These are phyloP conservation scores for Pelobates cultripes DNA, from an alignment of 2,797 vertebrate genomes.

Conservation along the genomic window DNA sequence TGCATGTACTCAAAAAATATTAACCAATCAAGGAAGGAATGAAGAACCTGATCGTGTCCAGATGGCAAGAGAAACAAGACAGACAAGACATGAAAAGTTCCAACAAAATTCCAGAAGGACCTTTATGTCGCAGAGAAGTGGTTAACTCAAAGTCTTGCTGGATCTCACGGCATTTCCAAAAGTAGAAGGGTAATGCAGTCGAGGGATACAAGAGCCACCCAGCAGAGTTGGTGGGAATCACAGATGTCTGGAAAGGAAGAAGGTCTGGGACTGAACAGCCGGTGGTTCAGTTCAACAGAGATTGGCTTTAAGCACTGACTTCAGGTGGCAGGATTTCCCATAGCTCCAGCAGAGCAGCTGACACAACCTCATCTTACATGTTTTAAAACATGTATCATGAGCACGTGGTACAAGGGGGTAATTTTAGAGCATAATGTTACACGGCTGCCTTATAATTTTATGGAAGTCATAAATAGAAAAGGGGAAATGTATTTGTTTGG, in stretches of 20 bases:
- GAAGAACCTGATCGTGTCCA: neutral
- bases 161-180: neutral
- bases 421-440: too few species aligned
- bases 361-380: neutral
- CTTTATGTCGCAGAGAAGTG: neutral
- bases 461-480: too few species aligned
- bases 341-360: neutral
- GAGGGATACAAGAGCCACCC: neutral
- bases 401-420: neutral
- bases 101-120: neutral
- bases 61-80: neutral
- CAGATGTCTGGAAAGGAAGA: neutral
- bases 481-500: too few species aligned
- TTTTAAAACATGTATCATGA: neutral
- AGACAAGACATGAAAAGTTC: neutral
- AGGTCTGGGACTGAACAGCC: neutral
- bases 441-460: too few species aligned
- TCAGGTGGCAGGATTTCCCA: neutral
- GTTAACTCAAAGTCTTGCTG: neutral
- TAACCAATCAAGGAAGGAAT: neutral
- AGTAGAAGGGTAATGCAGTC: neutral
- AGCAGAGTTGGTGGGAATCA: neutral
- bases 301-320: neutral
- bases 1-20: neutral
- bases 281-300: neutral